Base-by-base conservation (phyloP, 2,888 invertebrate genomes). In the Sussaba pulchella region DNA sequence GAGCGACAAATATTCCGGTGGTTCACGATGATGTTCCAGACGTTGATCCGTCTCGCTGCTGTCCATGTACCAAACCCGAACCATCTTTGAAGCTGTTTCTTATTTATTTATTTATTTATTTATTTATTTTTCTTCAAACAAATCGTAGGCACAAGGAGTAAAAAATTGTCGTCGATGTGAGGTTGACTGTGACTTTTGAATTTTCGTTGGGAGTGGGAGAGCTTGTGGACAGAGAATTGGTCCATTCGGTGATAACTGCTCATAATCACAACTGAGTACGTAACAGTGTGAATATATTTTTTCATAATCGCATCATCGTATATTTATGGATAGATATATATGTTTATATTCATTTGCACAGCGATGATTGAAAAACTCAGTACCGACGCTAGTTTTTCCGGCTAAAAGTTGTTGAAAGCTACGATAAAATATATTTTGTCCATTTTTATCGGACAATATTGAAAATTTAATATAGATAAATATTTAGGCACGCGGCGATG, bases 21-120 rank as follows among this genome's bases (percentile, higher is more conserved):
- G 98, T 86, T 94, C 94, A 70, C 94, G 94, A 86, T 98, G 97
- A 89, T 98, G 98, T 88, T 97, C 96, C 83, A 96, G 91, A 36
- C 97, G 94, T 92, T 98, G 98, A 92, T 99, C 98, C n/a, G 86
- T 85, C 19, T 83, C 82, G 12, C 90, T 91, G 50, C 93, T 93
- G 85, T 93, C 93, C 97, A 97, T 97, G 88, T 94, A 97, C 98
- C 98, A 99, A 14, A 95, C 96, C 87, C 94, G 94, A 21, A 98
- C 98, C 98, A 98, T 98, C 89, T 92, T 94, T 85, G 45, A 77
- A 26, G n/a, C n/a, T n/a, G n/a, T n/a, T n/a, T n/a, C n/a, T n/a
- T 59, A 52, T 43, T 50, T 69, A 31, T 75, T 70, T 26, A 43
- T 47, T 17, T n/a, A 12, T 19, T 4, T 31, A 5, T 31, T 31